Evolutionary conservation across 2,888 invertebrate species (phyloP), one percentile per base, ranked within the genome.

Genomic region (Tethea ocularis): DNA sequence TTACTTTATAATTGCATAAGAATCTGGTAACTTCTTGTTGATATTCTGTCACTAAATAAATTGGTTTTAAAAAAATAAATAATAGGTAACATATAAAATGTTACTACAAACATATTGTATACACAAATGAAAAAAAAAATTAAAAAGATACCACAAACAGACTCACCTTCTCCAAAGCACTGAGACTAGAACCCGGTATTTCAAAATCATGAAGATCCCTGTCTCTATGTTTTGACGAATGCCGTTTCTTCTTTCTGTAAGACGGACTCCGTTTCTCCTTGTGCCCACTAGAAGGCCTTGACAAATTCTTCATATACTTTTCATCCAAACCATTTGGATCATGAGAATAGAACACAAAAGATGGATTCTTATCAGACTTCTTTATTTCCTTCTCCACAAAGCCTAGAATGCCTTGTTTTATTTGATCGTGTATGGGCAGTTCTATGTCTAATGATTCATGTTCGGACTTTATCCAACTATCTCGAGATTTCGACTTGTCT

Each of bases 371-470:
- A 57, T 93, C 93, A 0, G 92, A 84, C 63, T 93, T 93, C 61
- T 93, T 93, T 29, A 93, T 87, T 82, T 93, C 93, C 63, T 93
- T 89, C 68, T 93, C 93, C 22, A 93, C 93, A 74, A 93, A 93
- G 8, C 93, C 93, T 62, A 93, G 68, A 51, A 93, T 93, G 56
- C 91, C 93, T 80, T 91, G 91, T 71, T 93, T 93, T 56, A 93
- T 88, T 78, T 93, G 93, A 60, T 93, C 93, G 67, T 95, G 95
- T 46, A 95, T 95, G 53, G 94, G 94, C 24, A 94, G 75, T 71
- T 95, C 95, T 1, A 91, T 89, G 65, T 94, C 95, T 20, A 94
- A 82, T 0, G 94, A 94, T 64, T 94, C 93, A 59, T 93, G 88
- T 69, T 93, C 93, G 0, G 93, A 92, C 64, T 91, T 88, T 29